phyloP scores from a whole-genome alignment of 2,113 vertebrate genomes.

The Solenodon paradoxus region DNA sequence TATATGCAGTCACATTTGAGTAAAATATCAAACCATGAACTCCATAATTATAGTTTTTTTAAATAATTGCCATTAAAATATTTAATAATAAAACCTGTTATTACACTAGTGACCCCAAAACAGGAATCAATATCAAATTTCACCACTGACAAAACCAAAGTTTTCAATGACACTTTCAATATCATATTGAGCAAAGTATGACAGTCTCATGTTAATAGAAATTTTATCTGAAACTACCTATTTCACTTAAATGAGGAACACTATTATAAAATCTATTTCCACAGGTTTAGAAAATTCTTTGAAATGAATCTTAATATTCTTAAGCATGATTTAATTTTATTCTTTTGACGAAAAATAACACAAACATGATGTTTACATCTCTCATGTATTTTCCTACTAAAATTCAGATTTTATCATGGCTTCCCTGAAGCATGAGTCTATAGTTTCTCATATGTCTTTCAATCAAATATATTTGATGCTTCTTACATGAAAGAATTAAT shows the following conservation, averaged over 20 bases:
- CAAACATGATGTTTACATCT: neutral
- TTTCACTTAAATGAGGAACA: too few relatives aligned
- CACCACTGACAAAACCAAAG: neutral
- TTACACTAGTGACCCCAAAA: neutral
- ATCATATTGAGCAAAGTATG: neutral
- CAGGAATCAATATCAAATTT: neutral
- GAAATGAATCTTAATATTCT: neutral
- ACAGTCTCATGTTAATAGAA: neutral
- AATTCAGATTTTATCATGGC: neutral
- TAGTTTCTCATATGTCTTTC: neutral
- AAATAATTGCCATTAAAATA: neutral
- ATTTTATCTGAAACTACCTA: neutral
- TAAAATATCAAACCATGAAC: neutral
- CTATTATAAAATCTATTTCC: neutral
- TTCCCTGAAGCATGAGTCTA: neutral
- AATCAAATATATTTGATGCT: neutral
- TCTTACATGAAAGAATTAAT: neutral
- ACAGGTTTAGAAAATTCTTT: neutral
- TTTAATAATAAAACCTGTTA: neutral
- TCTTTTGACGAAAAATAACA: neutral
- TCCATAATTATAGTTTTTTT: neutral
- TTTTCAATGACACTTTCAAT: neutral
- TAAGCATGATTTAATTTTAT: neutral
- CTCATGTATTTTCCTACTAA: neutral
- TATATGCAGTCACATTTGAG: neutral